Evolutionary conservation across 2,113 vertebrate species (phyloP).

Genomic region (Macquaria ambigua): DNA sequence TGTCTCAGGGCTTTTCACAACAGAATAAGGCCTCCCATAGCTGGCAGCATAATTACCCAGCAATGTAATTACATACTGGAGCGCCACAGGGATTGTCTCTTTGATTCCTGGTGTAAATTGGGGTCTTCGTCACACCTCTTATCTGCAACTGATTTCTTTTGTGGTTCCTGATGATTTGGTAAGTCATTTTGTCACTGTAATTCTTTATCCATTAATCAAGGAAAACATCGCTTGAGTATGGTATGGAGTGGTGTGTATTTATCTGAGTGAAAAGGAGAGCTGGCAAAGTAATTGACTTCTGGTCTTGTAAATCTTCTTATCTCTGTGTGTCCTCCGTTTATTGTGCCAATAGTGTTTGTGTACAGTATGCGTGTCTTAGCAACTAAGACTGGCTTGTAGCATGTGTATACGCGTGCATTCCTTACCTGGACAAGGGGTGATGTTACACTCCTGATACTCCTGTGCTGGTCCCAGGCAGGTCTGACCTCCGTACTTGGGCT

Average conservation of each 20-base stretch:
- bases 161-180: slow-evolving; percentile 55
- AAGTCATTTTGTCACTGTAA: slow-evolving; percentile 52
- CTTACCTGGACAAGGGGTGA: slow-evolving; percentile 95
- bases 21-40: slow-evolving; percentile 71
- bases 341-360: not conserved
- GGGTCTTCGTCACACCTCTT: slow-evolving; percentile 72
- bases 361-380: not conserved
- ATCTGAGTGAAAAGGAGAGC: slow-evolving; percentile 33
- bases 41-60: slow-evolving; percentile 81
- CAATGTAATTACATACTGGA: slow-evolving; percentile 82
- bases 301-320: slow-evolving; percentile 14
- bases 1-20: slow-evolving; percentile 78
- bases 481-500: slow-evolving; percentile 92
- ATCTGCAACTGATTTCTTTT: slow-evolving; percentile 74
- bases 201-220: slow-evolving; percentile 56
- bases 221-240: slow-evolving; percentile 29
- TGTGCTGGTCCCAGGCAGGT: slow-evolving; percentile 91
- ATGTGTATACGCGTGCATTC: not conserved
- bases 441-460: slow-evolving; percentile 98
- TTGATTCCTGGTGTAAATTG: slow-evolving; percentile 79
- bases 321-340: not conserved
- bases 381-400: not conserved
- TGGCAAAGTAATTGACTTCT: slow-evolving; percentile 10
- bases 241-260: slow-evolving; percentile 16
- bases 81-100: slow-evolving; percentile 76